Evolutionary conservation across 1,140 invertebrate genomes (phyloP).

Genomic region (Meloidogyne exigua): DNA sequence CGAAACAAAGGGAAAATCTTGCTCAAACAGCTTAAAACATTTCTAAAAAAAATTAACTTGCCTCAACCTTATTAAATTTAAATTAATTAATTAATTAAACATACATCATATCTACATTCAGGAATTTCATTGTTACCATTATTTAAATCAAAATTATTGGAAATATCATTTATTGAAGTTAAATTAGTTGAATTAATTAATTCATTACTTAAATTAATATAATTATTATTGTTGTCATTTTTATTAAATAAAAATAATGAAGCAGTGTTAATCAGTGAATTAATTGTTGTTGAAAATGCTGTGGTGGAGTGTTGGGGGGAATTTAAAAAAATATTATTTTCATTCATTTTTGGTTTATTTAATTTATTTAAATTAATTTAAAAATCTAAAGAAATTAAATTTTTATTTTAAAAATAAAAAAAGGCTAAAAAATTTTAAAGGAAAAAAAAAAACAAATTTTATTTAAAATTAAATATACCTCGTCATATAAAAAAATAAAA

Average conservation of each 20-base stretch:
- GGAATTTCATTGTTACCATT: neutral
- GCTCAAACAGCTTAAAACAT: too few relatives aligned
- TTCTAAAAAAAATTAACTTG: too few relatives aligned
- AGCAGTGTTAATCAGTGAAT: neutral
- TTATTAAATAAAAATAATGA: conserved; percentile 1
- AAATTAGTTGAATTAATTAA: neutral
- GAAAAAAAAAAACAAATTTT: too few relatives aligned
- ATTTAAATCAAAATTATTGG: neutral
- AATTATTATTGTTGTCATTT: neutral
- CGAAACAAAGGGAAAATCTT: too few relatives aligned
- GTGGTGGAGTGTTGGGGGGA: neutral
- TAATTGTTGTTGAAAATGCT: neutral
- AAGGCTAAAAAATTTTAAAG: too few relatives aligned
- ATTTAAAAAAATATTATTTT: neutral
- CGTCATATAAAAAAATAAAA: too few relatives aligned
- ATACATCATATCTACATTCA: neutral
- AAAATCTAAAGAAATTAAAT: too few relatives aligned
- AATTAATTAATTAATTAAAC: neutral
- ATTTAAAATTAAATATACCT: too few relatives aligned
- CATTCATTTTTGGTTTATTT: too few relatives aligned
- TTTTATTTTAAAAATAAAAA: too few relatives aligned
- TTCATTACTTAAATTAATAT: too few relatives aligned
- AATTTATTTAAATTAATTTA: too few relatives aligned
- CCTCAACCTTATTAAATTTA: neutral
- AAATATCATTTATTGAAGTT: neutral